phyloP scores from a whole-genome alignment of 2,797 vertebrate species.

The Schizopygopsis malacanthus region DNA sequence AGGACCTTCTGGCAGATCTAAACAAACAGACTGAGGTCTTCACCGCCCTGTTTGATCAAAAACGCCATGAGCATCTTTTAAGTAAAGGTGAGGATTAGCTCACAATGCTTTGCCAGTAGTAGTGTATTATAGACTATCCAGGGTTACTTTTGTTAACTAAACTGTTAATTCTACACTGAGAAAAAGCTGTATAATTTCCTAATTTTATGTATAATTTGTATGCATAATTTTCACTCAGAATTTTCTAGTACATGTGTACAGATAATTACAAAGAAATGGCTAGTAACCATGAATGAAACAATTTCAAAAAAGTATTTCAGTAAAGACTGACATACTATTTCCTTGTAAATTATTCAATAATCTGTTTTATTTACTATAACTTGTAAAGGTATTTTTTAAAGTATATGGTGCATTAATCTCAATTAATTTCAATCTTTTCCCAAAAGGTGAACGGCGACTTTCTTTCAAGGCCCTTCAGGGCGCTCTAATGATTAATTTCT shows the following conservation, averaged over 20 bases:
- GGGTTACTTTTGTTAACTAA: not conserved
- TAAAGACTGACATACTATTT: too few species aligned
- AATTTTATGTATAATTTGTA: too few species aligned
- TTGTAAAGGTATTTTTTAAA: not conserved
- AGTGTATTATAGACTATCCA: not conserved
- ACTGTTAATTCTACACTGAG: not conserved
- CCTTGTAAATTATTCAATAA: too few species aligned
- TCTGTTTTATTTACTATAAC: too few species aligned
- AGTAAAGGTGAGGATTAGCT: slow-evolving; percentile 84
- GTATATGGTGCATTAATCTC: not conserved
- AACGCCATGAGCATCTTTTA: slow-evolving; percentile 90
- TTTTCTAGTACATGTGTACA: not conserved
- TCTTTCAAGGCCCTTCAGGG: slow-evolving; percentile 95
- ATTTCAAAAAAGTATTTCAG: too few species aligned
- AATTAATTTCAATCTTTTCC: not conserved
- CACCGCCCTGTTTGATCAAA: slow-evolving; percentile 91
- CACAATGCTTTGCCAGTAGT: not conserved
- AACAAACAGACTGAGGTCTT: slow-evolving; percentile 87
- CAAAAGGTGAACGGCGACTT: slow-evolving; percentile 88
- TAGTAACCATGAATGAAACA: not conserved
- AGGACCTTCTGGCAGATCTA: slow-evolving; percentile 85
- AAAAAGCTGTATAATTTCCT: not conserved
- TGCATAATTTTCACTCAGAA: not conserved
- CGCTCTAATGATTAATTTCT: slow-evolving; percentile 97
- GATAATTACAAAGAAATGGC: not conserved